Percentiles rank a stretch among this genome's conserved stretches.
Conservation (phyloP, 2,888 invertebrate genomes). For the Dexiosoma caninum region DNA sequence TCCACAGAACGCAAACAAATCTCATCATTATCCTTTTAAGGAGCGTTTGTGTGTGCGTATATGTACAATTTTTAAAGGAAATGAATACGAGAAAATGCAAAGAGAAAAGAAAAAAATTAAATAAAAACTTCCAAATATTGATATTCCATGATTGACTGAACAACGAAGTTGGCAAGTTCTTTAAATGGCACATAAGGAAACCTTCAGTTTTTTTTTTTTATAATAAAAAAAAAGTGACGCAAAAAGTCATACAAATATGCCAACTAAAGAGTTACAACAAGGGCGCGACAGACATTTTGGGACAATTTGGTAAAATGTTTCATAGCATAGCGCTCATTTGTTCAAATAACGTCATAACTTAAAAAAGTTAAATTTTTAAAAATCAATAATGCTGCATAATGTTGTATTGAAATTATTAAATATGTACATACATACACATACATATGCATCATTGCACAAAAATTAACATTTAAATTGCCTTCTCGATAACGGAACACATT, state of each 20-base stretch:
- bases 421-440: too few species aligned
- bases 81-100: not conserved
- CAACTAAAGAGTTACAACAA: too few species aligned
- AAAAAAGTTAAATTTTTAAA: too few species aligned
- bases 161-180: constrained; percentile 36
- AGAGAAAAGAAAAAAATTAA: not conserved
- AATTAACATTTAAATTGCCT: too few species aligned
- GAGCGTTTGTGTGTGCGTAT: not conserved
- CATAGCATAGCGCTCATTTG: too few species aligned
- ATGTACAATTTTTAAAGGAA: not conserved
- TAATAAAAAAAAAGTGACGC: not conserved
- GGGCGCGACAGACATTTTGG: not conserved
- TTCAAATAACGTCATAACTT: too few species aligned
- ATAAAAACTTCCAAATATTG: constrained; percentile 12
- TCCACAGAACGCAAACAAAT: not conserved
- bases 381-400: too few species aligned
- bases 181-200: constrained; percentile 11
- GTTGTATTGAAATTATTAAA: too few species aligned
- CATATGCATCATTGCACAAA: too few species aligned
- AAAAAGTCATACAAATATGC: not conserved
- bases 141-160: constrained; percentile 45
- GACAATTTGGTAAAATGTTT: too few species aligned
- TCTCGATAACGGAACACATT: too few species aligned
- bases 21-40: constrained; percentile 31
- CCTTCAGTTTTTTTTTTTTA: not conserved